A percentile compares a stretch with the other conserved stretches of the same genome.
Conservation (phyloP, 2,888 invertebrate species). For the Theodoxus fluviatilis region DNA sequence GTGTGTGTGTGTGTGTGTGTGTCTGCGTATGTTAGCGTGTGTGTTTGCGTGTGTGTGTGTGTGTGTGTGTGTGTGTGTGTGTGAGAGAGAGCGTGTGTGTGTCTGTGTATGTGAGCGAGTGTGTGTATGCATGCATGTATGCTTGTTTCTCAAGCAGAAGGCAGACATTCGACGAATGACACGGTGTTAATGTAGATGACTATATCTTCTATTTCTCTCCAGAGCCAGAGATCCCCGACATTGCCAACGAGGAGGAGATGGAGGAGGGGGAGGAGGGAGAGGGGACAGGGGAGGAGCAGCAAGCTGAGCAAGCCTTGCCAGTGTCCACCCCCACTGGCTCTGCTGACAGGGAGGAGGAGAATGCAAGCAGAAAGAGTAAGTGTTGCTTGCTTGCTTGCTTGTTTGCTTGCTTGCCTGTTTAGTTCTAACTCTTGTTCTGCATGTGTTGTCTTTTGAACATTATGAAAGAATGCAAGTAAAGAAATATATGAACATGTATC, state of each 20-base stretch:
- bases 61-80: background rate
- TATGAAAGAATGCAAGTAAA: no score
- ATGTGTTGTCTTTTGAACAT: no score
- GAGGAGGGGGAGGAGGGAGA: constrained; percentile 41
- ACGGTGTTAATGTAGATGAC: background rate
- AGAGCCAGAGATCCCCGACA: constrained; percentile 64
- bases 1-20: constrained; percentile 16
- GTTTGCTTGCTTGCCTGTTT: no score
- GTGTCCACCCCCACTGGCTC: constrained; percentile 45
- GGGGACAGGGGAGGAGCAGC: constrained; percentile 37
- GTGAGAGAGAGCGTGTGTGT: background rate
- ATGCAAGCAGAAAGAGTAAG: constrained; percentile 31
- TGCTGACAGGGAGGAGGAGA: constrained; percentile 36
- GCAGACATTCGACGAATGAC: background rate
- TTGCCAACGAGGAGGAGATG: constrained; percentile 54
- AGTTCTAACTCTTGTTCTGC: no score
- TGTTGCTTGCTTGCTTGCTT: no score
- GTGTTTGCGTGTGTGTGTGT: constrained; percentile 17
- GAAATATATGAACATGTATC: background rate
- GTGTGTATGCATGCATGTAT: background rate
- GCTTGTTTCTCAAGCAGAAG: background rate
- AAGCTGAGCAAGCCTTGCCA: constrained; percentile 41
- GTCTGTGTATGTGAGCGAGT: constrained; percentile 6
- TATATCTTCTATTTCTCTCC: constrained; percentile 22
- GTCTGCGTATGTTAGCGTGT: constrained; percentile 9